phyloP scores from a whole-genome alignment of 2,888 invertebrate species.

The Coleophora flavipennella region DNA sequence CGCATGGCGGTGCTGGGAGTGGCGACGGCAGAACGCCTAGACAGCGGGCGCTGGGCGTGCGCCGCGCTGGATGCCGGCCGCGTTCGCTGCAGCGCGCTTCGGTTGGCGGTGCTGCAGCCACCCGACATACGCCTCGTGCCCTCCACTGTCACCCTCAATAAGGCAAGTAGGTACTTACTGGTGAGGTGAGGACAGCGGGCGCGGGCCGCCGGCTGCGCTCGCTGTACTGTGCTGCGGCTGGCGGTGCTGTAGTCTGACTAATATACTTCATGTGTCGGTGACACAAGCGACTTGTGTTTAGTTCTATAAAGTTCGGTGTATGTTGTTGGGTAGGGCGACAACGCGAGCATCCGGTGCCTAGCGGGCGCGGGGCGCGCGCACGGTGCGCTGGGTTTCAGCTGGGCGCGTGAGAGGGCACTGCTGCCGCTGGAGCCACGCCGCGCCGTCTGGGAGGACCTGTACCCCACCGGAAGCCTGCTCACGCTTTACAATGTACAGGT shows the following conservation, averaged over 20 bases:
- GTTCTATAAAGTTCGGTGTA: too few relatives aligned
- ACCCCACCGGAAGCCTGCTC: slow-evolving; percentile 86
- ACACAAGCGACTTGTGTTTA: too few relatives aligned
- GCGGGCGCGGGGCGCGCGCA: slow-evolving; percentile 76
- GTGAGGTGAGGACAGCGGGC: slow-evolving; percentile 83
- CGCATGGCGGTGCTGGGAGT: slow-evolving; percentile 81
- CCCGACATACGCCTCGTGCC: slow-evolving; percentile 80
- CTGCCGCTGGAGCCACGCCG: slow-evolving; percentile 80
- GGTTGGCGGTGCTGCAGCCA: slow-evolving; percentile 73
- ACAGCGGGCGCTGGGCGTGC: slow-evolving; percentile 86
- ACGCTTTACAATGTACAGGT: slow-evolving; percentile 85
- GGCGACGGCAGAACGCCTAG: slow-evolving; percentile 77
- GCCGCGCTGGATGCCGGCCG: slow-evolving; percentile 80
- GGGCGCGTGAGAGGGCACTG: slow-evolving; percentile 84
- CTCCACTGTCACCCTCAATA: slow-evolving; percentile 78
- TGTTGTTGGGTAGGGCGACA: slow-evolving; percentile 75
- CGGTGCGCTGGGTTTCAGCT: slow-evolving; percentile 83
- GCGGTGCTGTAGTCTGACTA: slow-evolving; percentile 75
- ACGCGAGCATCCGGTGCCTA: slow-evolving; percentile 79
- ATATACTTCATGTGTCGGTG: slow-evolving; percentile 78
- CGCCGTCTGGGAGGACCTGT: slow-evolving; percentile 89
- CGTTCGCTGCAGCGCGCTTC: slow-evolving; percentile 77
- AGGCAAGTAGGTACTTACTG: slow-evolving; percentile 65
- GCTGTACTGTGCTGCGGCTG: slow-evolving; percentile 76
- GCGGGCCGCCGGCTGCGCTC: slow-evolving; percentile 77